These are phyloP conservation scores for Caenorhabditis latens DNA, from an alignment of 1,140 invertebrate species.

Conservation along the genomic window DNA sequence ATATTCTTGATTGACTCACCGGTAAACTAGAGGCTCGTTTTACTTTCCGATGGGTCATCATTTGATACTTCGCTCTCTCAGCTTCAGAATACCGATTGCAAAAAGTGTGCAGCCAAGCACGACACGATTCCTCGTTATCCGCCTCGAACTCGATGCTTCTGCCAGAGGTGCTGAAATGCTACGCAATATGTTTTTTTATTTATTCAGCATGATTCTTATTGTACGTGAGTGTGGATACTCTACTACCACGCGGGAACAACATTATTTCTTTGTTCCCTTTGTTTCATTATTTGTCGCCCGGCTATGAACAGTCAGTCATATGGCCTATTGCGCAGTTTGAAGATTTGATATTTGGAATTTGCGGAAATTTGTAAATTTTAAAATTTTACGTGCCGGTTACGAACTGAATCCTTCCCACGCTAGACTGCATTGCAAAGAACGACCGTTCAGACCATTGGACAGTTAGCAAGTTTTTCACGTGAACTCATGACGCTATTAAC, in stretches of 20 bases:
- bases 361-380: neutral
- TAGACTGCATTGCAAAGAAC: neutral
- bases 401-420: too few relatives aligned
- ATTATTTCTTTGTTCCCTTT: constrained; percentile 31
- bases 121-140: constrained; percentile 70
- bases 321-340: neutral
- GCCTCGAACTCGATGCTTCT: constrained; percentile 73
- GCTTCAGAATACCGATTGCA: constrained; percentile 63
- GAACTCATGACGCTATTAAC: too few relatives aligned
- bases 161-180: constrained; percentile 67
- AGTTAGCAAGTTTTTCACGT: too few relatives aligned
- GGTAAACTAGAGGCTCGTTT: constrained; percentile 14
- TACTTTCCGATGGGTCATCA: constrained; percentile 14
- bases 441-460: neutral
- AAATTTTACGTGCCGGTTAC: too few relatives aligned
- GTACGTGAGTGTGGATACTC: constrained; percentile 41
- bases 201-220: neutral
- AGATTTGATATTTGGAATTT: constrained; percentile 1
- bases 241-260: constrained; percentile 16
- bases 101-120: constrained; percentile 72
- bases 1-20: neutral
- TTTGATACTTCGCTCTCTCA: constrained; percentile 36
- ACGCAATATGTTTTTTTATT: neutral
- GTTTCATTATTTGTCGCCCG: neutral
- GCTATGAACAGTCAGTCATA: constrained; percentile 8